Base-by-base conservation (phyloP, 2,113 vertebrate species). In the Campylomormyrus tamandua region DNA sequence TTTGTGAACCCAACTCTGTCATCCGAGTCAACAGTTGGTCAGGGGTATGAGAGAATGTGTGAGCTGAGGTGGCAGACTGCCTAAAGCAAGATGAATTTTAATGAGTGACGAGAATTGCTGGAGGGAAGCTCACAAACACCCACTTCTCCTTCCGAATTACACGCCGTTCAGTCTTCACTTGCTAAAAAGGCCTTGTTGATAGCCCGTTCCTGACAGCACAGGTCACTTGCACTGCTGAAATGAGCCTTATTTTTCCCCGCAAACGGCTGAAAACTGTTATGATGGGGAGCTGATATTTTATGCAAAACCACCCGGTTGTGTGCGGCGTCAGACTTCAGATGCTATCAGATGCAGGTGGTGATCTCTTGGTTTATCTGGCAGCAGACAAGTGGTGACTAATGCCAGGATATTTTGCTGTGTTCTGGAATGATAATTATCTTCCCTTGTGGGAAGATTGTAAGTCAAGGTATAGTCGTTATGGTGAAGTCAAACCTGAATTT, bases 321-420 rank as follows among this genome's bases (percentile, higher is more conserved):
- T 48, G 45, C 21, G 7, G 83, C 45, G 83, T 84, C 45, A 84
- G 83, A 84, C 83, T 84, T 48, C 15, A 70, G 27, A 70, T 84
- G 83, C 45, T 84, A 48, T 84, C 19, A 84, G 21, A 84, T 48
- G 45, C 83, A 84, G 83, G 83, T 84, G 83, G 83, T 46, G 83
- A 84, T 84, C 83, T 84, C 83, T 84, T 84, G 83, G 83, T 84
- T 84, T 84, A 46, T 84, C 45, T 84, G 83, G 83, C 83, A 84
- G 83, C 2, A 84, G 83, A 84, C 19, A 24, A 48, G 83, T 84
- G 83, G 45, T 84, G 83, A 84, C 83, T 84, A 84, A 84, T 84
- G 83, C 83, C 42, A 84, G 83, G 45, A 84, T 84, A 84, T 84
- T 84, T 84, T 46, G 39, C 83, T n/a, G 83, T 84, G 45, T 48